A percentile compares a stretch with the other conserved stretches of the same genome.
These are phyloP conservation scores for Aphidoletes aphidimyza DNA, from an alignment of 2,888 invertebrate genomes.

Conservation along the genomic window DNA sequence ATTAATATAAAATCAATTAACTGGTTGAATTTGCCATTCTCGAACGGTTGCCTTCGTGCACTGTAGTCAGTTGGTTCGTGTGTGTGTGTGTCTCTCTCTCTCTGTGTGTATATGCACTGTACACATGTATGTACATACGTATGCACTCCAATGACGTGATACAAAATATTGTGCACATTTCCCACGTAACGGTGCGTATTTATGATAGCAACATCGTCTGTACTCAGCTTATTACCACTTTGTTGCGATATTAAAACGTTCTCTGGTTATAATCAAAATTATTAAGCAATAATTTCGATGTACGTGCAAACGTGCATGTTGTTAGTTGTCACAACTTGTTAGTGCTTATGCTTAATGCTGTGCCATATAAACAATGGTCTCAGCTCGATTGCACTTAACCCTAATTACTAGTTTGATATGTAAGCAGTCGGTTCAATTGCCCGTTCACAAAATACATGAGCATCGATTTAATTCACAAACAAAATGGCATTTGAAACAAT, in stretches of 20 bases:
- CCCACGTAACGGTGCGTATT: too few relatives aligned
- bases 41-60: neutral
- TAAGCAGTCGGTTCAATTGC: too few relatives aligned
- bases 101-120: neutral
- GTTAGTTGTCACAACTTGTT: too few relatives aligned
- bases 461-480: too few relatives aligned
- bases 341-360: too few relatives aligned
- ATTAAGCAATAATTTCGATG: slow-evolving; percentile 12
- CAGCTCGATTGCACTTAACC: too few relatives aligned
- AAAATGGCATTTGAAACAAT: too few relatives aligned
- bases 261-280: slow-evolving; percentile 18
- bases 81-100: neutral
- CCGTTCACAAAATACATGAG: too few relatives aligned
- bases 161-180: too few relatives aligned
- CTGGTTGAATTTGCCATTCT: neutral
- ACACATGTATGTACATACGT: neutral
- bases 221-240: neutral
- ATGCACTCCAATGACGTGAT: neutral
- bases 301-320: too few relatives aligned
- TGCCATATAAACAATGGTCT: too few relatives aligned
- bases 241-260: slow-evolving; percentile 2
- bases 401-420: too few relatives aligned
- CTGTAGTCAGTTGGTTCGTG: neutral
- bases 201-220: neutral
- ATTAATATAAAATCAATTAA: slow-evolving; percentile 38